Base-by-base conservation (phyloP, 2,797 vertebrate species). In the Otolemur crassicaudatus region DNA sequence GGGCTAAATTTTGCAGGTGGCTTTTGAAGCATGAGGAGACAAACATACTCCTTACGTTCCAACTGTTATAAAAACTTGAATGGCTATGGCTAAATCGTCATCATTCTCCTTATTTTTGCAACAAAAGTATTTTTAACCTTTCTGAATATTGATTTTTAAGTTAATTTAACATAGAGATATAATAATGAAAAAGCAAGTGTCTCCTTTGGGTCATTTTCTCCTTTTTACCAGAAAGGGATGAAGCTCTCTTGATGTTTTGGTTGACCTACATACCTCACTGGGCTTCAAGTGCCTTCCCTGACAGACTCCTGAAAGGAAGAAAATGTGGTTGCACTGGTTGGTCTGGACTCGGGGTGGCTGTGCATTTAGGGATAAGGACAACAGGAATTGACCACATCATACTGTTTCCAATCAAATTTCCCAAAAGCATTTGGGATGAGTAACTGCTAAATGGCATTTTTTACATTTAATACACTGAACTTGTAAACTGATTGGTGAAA, bases 121-220 rank as follows among this genome's bases (percentile, higher is more conserved):
- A 40, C 58, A 61, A 43, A 84, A 88, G 17, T 46, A 65, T 75
- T 93, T 63, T 83, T 84, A 25, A 60, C 23, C 14, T 56, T 31
- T 25, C 37, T 63, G 31, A 80, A 75, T 31, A 81, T 73, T 94
- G 14, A 82, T 90, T 90, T 37, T 60, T 85, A 90, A 91, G 56
- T 70, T 63, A 89, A 63, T 81, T 81, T 67, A 73, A 72, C 85
- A 31, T 76, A 85, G 27, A 80, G 23, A 69, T 84, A 84, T 20
- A 95, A 81, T 87, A 65, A 85, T 65, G 17, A 87, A 87, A 94
- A 67, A 46, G 56, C 61, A 27, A n/a, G 27, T 69, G 5, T 46
- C 40, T 88, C 90, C 16, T 94, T 94, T 86, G 46, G 60, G 6
- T 87, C 63, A 37, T 60, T 86, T 89, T 76, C 60, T 93, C 34